Evolutionary conservation across 2,888 invertebrate genomes (phyloP), one percentile per base, ranked within the genome.

Genomic region (Aleiodes alternator): DNA sequence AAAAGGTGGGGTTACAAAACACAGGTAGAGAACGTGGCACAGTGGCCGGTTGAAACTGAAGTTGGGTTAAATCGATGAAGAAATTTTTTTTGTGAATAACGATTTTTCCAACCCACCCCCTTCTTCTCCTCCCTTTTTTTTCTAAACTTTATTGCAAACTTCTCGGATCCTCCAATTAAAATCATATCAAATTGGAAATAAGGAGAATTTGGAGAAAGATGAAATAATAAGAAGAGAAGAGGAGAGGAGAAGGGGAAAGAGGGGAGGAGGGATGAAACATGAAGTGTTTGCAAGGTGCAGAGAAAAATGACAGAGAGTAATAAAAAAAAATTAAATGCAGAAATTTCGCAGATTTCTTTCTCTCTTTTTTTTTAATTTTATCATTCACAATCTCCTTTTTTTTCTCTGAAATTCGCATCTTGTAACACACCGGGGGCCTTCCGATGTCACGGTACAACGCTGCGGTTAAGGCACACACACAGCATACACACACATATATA

Each of bases 341-440:
- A 69, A 51, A 14, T 53, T 68, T 64, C 34, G 38, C 29, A 12
- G 55, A 23, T 73, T 71, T 56, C 68, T 75, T 59, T 7, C 11
- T 43, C 43, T 43, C 0, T 43, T 43, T 43, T 8, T 6, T 43
- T 8, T 6, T 34, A 31, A 34, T 34, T 34, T 34, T 23, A 38
- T 8, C 38, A 38, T 38, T 56, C 55, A 66, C 57, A 73, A 61
- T 72, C 55, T 55, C 2, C 66, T 51, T 43, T n/a, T 68, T 38
- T 14, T 29, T 23, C n/a, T 55, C 51, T 50, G 56, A 38, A 59
- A 66, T 16, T 69, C 66, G 74, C 11, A n/a, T 57, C 11, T 43
- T 53, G 74, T 59, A 56, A 69, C 73, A 73, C 78, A 23, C 23
- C 23, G 23, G 55, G 79, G 80, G 79, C 77, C 73, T 78, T 76